Base-by-base conservation (phyloP, 2,113 vertebrate genomes). In the Trogon melanurus region DNA sequence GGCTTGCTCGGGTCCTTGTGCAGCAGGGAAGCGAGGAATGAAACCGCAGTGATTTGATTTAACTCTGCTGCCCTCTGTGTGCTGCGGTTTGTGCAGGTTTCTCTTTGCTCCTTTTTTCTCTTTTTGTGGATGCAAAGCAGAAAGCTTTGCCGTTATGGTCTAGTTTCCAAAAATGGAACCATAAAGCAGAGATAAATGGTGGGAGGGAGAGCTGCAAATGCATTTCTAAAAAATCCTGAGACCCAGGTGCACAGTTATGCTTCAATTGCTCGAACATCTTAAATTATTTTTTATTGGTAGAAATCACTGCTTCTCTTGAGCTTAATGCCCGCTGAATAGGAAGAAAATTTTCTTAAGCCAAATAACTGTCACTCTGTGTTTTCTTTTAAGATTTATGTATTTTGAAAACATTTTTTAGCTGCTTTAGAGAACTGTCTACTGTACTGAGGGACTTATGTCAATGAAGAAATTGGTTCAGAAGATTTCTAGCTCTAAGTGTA, bases 391-490 rank as follows among this genome's bases (percentile, higher is more conserved):
- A 91, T 96, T 96, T 95, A 80, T 51, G 53, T 79, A 73, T 75
- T 79, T 72, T 91, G 86, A 94, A 96, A 97, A 96, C 26, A 74
- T 86, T 93, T 84, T 96, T 95, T 93, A 89, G 41, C 57, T 95
- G 45, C 74, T 84, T 96, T 79, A 89, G 71, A 91, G 73, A 81
- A 80, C 34, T 76, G n/a, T 82, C 36, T 91, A 71, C 79, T 89
- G 57, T 72, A 88, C 71, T 54, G 47, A 86, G 45, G 76, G 75
- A 83, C 78, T 32, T 13, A 36, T 2, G 21, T 27, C 48, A 71
- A 56, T 60, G 56, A 72, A 44, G 74, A 89, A 93, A 89, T 34
- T 27, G n/a, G 19, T 85, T 32, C 16, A 10, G 6, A 69, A 79
- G 48, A 60, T 56, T 75, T 69, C 26, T 56, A 61, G 56, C 45